A percentile compares a stretch with the other conserved stretches of the same genome.
These are phyloP conservation scores for Hedya salicella DNA, from an alignment of 2,888 invertebrate genomes.

Conservation along the genomic window DNA sequence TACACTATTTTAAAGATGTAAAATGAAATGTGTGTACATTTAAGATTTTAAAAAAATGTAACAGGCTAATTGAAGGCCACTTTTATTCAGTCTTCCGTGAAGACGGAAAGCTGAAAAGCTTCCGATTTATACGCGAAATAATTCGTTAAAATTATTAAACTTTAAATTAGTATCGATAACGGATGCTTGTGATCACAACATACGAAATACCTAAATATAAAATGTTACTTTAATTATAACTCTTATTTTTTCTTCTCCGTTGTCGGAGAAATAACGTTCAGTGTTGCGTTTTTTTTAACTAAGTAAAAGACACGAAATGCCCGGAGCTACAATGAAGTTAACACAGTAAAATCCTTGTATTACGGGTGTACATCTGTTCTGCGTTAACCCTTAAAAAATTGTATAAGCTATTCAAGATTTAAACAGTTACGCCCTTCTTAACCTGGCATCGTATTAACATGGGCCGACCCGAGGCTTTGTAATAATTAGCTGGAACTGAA, in stretches of 20 bases:
- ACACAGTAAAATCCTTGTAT: constrained; percentile 33
- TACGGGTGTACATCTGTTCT: not conserved
- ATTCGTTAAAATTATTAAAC: too few species aligned
- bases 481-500: constrained; percentile 39
- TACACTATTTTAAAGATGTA: too few species aligned
- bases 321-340: constrained; percentile 26
- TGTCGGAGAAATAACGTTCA: not conserved
- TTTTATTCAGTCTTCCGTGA: too few species aligned
- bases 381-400: not conserved
- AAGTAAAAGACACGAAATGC: constrained; percentile 24
- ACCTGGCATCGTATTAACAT: not conserved
- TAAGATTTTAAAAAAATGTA: too few species aligned
- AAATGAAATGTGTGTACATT: too few species aligned
- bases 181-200: too few species aligned
- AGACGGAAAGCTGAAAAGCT: too few species aligned
- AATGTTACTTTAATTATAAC: not conserved
- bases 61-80: too few species aligned
- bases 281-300: constrained; percentile 11
- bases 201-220: too few species aligned
- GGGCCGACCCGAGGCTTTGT: constrained; percentile 17
- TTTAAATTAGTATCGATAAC: too few species aligned
- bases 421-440: constrained; percentile 1
- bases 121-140: too few species aligned
- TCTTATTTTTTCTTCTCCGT: not conserved
- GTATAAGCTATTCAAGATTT: not conserved